A percentile compares a stretch with the other conserved stretches of the same genome.
phyloP scores from a whole-genome alignment of 2,113 vertebrate genomes.

The Lota lota region DNA sequence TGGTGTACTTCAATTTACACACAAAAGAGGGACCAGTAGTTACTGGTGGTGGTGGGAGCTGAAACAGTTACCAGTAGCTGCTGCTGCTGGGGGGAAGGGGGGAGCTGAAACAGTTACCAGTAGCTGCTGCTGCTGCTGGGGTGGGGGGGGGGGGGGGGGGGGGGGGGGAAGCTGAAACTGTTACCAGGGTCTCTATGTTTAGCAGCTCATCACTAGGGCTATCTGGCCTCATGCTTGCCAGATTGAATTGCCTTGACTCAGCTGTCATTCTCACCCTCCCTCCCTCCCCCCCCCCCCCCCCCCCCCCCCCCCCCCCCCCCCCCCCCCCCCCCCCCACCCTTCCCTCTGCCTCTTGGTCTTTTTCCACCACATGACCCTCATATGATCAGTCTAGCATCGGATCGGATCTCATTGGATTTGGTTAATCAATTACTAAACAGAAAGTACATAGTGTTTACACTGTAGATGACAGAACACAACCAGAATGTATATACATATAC shows the following conservation, averaged over 20 bases:
- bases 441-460: too few species aligned
- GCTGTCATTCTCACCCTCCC: slow-evolving; percentile 42
- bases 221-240: slow-evolving; percentile 34
- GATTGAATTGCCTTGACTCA: slow-evolving; percentile 77
- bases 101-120: background rate
- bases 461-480: too few species aligned
- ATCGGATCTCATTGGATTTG: too few species aligned
- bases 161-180: background rate
- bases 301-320: slow-evolving; percentile 22
- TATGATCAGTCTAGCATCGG: too few species aligned
- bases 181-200: slow-evolving; percentile 63
- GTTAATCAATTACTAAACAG: too few species aligned
- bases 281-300: slow-evolving; percentile 24
- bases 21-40: background rate
- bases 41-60: background rate
- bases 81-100: slow-evolving; percentile 16
- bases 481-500: too few species aligned
- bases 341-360: too few species aligned
- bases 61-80: background rate
- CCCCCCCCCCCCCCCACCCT: slow-evolving; percentile 3
- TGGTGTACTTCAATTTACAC: too few species aligned
- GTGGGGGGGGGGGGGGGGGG: background rate
- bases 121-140: background rate
- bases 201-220: slow-evolving; percentile 38
- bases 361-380: too few species aligned